These are phyloP conservation scores for Tretioscincus oriximinensis DNA, from an alignment of 2,113 vertebrate species.

Conservation along the genomic window DNA sequence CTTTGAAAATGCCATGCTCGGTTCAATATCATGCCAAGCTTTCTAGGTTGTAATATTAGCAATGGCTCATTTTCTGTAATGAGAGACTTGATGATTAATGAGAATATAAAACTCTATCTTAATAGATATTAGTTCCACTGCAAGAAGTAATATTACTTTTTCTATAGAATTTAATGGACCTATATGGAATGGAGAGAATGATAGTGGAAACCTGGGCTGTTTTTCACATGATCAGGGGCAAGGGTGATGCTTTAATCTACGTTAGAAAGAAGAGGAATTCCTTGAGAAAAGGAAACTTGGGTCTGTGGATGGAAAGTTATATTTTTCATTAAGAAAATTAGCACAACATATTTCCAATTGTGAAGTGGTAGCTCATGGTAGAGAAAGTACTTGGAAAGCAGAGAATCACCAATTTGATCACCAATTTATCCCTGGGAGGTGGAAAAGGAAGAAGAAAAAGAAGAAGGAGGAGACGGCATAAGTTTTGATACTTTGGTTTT, in stretches of 20 bases:
- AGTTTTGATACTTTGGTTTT: no score
- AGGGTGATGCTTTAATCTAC: not conserved
- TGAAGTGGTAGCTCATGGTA: no score
- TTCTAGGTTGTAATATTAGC: not conserved
- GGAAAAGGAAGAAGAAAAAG: no score
- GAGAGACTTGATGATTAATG: slow-evolving; percentile 1
- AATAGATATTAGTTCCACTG: slow-evolving; percentile 10
- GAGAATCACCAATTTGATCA: not conserved
- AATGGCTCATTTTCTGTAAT: slow-evolving; percentile 12
- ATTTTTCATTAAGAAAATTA: not conserved
- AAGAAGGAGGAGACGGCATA: no score
- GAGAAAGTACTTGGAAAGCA: not conserved
- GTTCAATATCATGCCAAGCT: not conserved
- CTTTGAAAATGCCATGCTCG: not conserved
- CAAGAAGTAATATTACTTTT: not conserved
- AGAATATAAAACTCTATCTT: slow-evolving; percentile 10
- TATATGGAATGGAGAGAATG: not conserved
- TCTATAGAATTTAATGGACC: rapidly evolving
- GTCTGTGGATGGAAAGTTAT: not conserved
- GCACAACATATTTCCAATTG: not conserved
- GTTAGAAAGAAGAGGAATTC: not conserved
- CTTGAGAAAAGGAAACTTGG: no score
- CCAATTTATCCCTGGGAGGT: no score
- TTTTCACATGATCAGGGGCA: slow-evolving; percentile 6
- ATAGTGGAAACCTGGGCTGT: not conserved